A percentile compares a stretch with the other conserved stretches of the same genome.
Evolutionary conservation across 1,140 invertebrate genomes (phyloP).

Genomic region (Bombus balteatus): DNA sequence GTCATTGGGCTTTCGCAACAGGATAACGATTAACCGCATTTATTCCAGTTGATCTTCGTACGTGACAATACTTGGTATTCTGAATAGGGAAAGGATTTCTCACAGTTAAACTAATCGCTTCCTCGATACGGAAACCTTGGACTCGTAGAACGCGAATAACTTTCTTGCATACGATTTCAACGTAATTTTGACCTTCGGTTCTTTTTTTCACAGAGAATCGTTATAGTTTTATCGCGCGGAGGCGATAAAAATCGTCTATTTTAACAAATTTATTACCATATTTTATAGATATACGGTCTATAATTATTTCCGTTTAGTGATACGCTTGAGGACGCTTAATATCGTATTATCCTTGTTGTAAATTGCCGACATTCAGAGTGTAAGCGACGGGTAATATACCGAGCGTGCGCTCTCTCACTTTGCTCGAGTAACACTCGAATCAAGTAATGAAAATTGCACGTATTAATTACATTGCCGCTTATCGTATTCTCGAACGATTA

Average conservation of each 20-base stretch:
- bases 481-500: background rate
- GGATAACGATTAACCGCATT: background rate
- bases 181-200: background rate
- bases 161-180: background rate
- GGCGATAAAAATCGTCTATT: too few relatives aligned
- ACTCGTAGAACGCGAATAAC: background rate
- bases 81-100: slow-evolving; percentile 1
- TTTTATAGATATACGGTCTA: background rate
- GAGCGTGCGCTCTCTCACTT: background rate
- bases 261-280: background rate
- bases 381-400: slow-evolving; percentile 20
- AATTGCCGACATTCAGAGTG: background rate
- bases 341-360: slow-evolving; percentile 12
- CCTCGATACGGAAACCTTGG: slow-evolving; percentile 25
- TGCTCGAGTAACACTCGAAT: background rate
- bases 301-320: slow-evolving; percentile 14
- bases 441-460: slow-evolving; percentile 10
- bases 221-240: background rate
- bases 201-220: background rate
- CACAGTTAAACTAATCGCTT: background rate
- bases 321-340: background rate
- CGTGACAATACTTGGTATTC: background rate
- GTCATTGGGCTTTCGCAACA: background rate
- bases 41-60: background rate
- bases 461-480: slow-evolving; percentile 14